phyloP scores from a whole-genome alignment of 2,888 invertebrate genomes.

The Ectemnius lituratus region DNA sequence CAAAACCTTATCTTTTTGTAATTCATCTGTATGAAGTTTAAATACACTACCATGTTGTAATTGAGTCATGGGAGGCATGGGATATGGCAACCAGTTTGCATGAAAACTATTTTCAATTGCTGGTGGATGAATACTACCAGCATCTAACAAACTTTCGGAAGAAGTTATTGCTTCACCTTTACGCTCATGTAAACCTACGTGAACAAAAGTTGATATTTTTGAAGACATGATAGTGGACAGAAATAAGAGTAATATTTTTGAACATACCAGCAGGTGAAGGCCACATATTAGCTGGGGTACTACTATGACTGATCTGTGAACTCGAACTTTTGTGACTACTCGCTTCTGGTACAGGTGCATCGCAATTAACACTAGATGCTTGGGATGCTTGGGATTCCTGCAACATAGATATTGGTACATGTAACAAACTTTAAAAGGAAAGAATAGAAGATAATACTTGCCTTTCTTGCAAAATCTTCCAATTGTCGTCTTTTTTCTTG shows the following conservation, averaged over 20 bases:
- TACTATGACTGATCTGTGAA: slow-evolving; percentile 69
- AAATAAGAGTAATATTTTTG: too few relatives aligned
- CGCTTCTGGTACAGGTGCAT: slow-evolving; percentile 64
- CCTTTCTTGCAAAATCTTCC: slow-evolving; percentile 84
- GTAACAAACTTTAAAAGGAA: slow-evolving; percentile 9
- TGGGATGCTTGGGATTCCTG: slow-evolving; percentile 59
- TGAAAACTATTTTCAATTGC: slow-evolving; percentile 67
- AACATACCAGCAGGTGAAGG: slow-evolving; percentile 54
- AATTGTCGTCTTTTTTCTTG: slow-evolving; percentile 84
- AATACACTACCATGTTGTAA: slow-evolving; percentile 64
- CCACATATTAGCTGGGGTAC: slow-evolving; percentile 72
- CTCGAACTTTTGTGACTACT: slow-evolving; percentile 69
- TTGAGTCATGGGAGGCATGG: slow-evolving; percentile 66
- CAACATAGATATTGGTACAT: neutral
- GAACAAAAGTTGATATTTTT: too few relatives aligned
- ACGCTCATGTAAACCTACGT: slow-evolving; percentile 65
- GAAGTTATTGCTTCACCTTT: slow-evolving; percentile 66
- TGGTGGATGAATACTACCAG: slow-evolving; percentile 64
- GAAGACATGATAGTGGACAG: neutral
- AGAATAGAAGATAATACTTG: slow-evolving; percentile 22
- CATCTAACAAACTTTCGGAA: slow-evolving; percentile 71
- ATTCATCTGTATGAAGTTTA: slow-evolving; percentile 3
- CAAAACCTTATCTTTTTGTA: slow-evolving; percentile 2
- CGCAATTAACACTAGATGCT: slow-evolving; percentile 66
- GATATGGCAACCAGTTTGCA: slow-evolving; percentile 70